Percentiles rank a stretch among this genome's conserved stretches.
Conservation (phyloP, 2,888 invertebrate species). For the Mimachlamys varia region DNA sequence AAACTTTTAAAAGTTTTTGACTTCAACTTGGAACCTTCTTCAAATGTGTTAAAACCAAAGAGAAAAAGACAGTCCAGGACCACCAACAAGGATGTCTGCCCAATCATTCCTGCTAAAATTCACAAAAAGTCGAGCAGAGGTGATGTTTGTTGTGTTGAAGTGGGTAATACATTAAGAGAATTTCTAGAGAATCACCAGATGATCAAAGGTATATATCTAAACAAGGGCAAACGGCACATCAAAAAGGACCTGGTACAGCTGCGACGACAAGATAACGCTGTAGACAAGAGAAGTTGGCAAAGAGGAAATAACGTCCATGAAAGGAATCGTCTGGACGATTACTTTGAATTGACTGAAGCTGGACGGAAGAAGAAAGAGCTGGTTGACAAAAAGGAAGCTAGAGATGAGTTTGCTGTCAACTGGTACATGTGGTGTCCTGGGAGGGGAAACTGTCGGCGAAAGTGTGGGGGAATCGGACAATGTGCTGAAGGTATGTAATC, state of each 20-base stretch:
- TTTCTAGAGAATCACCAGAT: constrained; percentile 68
- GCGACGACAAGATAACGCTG: constrained; percentile 64
- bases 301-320: constrained; percentile 69
- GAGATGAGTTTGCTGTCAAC: constrained; percentile 76
- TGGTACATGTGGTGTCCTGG: constrained; percentile 79
- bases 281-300: constrained; percentile 71
- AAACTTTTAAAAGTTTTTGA: neutral
- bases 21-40: neutral
- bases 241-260: constrained; percentile 68
- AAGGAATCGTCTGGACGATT: constrained; percentile 74
- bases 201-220: constrained; percentile 70
- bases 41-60: constrained; percentile 45
- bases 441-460: constrained; percentile 74
- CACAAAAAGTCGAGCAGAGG: constrained; percentile 49
- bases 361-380: constrained; percentile 61
- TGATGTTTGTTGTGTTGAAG: constrained; percentile 53
- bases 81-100: constrained; percentile 25
- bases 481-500: constrained; percentile 67
- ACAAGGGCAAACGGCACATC: constrained; percentile 74
- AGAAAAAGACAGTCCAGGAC: constrained; percentile 50
- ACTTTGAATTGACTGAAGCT: constrained; percentile 70
- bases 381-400: constrained; percentile 60
- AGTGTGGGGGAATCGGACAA: constrained; percentile 74
- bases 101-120: constrained; percentile 44
- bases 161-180: constrained; percentile 63